Evolutionary conservation across 2,888 invertebrate species (phyloP).

Genomic region (Hydraecia micacea): DNA sequence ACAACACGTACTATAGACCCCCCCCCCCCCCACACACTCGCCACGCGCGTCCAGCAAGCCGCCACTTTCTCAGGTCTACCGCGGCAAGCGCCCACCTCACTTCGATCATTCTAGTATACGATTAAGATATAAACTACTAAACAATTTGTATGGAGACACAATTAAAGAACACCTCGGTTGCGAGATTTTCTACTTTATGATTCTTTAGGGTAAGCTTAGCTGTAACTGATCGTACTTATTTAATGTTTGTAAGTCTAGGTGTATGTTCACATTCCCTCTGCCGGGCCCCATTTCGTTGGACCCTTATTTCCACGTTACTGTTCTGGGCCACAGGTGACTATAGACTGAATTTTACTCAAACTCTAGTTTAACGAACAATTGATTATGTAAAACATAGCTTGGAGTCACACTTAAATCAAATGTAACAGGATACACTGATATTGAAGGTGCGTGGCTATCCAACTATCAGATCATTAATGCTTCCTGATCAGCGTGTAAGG

Average conservation of each 20-base stretch:
- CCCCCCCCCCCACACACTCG: not conserved
- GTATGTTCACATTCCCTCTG: conserved; percentile 63
- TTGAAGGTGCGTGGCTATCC: not conserved
- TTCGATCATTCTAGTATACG: conserved; percentile 67
- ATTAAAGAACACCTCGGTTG: conserved; percentile 33
- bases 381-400: conserved; percentile 30
- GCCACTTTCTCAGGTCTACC: conserved; percentile 44
- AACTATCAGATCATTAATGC: not conserved
- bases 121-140: conserved; percentile 53
- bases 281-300: conserved; percentile 46
- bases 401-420: conserved; percentile 4
- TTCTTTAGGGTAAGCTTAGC: conserved; percentile 63
- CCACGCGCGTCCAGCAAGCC: not conserved
- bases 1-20: no score
- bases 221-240: conserved; percentile 63
- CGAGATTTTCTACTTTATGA: conserved; percentile 58
- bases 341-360: conserved; percentile 66
- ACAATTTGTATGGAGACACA: conserved; percentile 48
- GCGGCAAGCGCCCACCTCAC: conserved; percentile 65
- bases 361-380: conserved; percentile 55
- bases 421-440: conserved; percentile 8
- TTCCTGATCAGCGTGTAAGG: not conserved
- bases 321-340: conserved; percentile 51
- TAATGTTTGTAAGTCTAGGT: conserved; percentile 58
- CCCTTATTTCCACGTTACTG: conserved; percentile 37